These are phyloP conservation scores for Phymorhynchus buccinoides DNA, from an alignment of 1,140 invertebrate species.

Conservation along the genomic window DNA sequence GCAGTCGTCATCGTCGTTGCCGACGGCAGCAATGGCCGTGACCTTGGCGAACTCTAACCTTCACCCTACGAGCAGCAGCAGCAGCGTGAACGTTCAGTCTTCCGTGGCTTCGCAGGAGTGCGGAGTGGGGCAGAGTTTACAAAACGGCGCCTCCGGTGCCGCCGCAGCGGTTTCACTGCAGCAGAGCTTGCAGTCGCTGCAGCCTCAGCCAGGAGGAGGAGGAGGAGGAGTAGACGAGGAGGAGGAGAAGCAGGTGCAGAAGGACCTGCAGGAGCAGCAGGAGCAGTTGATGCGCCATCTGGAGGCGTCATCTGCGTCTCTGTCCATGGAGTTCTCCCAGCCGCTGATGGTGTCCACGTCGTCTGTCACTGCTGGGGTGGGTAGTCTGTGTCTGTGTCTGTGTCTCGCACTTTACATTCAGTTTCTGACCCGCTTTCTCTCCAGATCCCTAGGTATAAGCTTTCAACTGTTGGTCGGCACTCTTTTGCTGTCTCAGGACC, in stretches of 20 bases:
- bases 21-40: no score
- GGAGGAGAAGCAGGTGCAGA: slow-evolving; percentile 31
- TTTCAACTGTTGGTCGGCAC: no score
- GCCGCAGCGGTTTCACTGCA: background rate
- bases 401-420: no score
- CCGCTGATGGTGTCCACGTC: background rate
- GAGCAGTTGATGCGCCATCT: slow-evolving; percentile 35
- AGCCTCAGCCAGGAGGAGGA: slow-evolving; percentile 15
- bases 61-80: slow-evolving; percentile 19
- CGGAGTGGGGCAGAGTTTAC: background rate
- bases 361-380: slow-evolving; percentile 1
- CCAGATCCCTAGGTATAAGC: no score
- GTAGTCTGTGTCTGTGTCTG: no score
- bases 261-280: slow-evolving; percentile 32
- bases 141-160: background rate
- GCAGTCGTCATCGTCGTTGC: no score
- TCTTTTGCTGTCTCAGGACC: no score
- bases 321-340: background rate
- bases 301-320: no score
- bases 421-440: no score
- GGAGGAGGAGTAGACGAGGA: slow-evolving; percentile 21
- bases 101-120: background rate
- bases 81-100: background rate
- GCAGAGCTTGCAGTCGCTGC: background rate
- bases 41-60: no score